Percentiles rank a stretch among this genome's conserved stretches.
These are phyloP conservation scores for Sebastolobus alascanus DNA, from an alignment of 2,797 vertebrate genomes.

Conservation along the genomic window DNA sequence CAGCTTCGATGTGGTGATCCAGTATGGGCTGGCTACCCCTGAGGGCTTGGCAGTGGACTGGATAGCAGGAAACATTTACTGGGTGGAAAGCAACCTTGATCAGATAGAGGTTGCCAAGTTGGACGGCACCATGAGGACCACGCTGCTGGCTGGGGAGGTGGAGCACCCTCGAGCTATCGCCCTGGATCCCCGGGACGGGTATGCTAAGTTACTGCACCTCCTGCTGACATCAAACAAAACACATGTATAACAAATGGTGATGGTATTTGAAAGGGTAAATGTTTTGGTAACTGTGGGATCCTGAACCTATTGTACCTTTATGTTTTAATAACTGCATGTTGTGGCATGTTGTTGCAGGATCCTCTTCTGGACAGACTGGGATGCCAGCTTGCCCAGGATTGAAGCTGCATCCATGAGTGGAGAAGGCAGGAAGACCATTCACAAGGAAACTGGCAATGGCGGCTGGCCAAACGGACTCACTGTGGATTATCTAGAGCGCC, in stretches of 20 bases:
- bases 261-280: not conserved
- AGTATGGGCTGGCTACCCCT: slow-evolving; percentile 94
- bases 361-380: slow-evolving; percentile 99
- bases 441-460: slow-evolving; percentile 95
- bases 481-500: slow-evolving; percentile 95
- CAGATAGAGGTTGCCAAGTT: slow-evolving; percentile 97
- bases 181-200: slow-evolving; percentile 92
- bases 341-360: slow-evolving; percentile 82
- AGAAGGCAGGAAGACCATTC: slow-evolving; percentile 93
- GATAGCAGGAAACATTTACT: slow-evolving; percentile 98
- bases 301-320: not conserved
- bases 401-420: slow-evolving; percentile 98
- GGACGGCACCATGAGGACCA: slow-evolving; percentile 93
- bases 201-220: slow-evolving; percentile 5
- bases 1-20: slow-evolving; percentile 96
- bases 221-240: not conserved
- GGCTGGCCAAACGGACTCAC: slow-evolving; percentile 98
- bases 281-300: not conserved
- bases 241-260: not conserved
- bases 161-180: slow-evolving; percentile 96
- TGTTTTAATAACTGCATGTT: not conserved
- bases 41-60: slow-evolving; percentile 96
- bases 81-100: slow-evolving; percentile 98
- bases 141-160: slow-evolving; percentile 93
- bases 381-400: slow-evolving; percentile 95